Evolutionary conservation across 2,888 invertebrate genomes (phyloP).

Genomic region (Zootermopsis nevadensis): DNA sequence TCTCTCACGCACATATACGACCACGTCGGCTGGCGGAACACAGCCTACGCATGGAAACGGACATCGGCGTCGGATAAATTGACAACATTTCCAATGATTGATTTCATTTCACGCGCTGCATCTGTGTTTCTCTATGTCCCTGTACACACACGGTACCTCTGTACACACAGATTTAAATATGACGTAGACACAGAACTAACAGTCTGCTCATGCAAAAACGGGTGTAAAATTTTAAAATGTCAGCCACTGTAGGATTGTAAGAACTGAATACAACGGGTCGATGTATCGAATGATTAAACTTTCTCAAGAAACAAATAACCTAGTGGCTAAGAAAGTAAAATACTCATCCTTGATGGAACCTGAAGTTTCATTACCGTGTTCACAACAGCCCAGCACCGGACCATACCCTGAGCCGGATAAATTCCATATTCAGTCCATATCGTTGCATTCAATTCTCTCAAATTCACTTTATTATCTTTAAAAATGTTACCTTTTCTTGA

Average conservation of each 20-base stretch:
- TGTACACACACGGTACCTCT: constrained; percentile 9
- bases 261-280: too few species aligned
- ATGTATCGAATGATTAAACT: too few species aligned
- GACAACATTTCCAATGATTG: constrained; percentile 37
- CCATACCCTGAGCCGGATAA: too few species aligned
- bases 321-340: too few species aligned
- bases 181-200: not conserved
- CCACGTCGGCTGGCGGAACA: not conserved
- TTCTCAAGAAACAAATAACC: too few species aligned
- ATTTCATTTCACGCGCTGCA: constrained; percentile 33
- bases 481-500: too few species aligned
- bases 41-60: not conserved
- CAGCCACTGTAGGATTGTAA: not conserved
- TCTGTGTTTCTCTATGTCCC: constrained; percentile 27
- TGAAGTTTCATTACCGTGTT: too few species aligned
- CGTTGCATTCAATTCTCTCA: too few species aligned
- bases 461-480: too few species aligned
- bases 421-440: too few species aligned
- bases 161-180: not conserved
- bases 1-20: not conserved
- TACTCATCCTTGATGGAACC: too few species aligned
- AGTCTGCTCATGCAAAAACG: not conserved
- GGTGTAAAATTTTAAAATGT: not conserved
- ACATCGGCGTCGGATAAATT: constrained; percentile 1
- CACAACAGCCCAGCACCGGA: too few species aligned